Base-by-base conservation (phyloP, 2,797 vertebrate species). In the Caiman crocodilus region DNA sequence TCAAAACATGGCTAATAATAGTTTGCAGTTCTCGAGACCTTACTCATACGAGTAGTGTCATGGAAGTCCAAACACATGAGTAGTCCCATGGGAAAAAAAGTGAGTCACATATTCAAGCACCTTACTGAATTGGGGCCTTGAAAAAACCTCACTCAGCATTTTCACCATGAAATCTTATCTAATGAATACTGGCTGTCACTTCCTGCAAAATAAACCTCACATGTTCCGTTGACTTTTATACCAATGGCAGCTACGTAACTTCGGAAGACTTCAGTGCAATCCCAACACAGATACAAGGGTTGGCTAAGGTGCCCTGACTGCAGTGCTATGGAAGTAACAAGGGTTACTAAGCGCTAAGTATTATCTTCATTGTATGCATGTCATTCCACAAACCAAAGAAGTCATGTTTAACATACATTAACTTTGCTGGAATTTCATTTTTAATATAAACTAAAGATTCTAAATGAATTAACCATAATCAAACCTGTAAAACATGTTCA, bases 1-100 rank as follows among this genome's bases (percentile, higher is more conserved):
- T 4, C 18, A 64, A 50, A 23, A 50, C 4, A 32, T 0, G 0
- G 0, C 4, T 2, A 5, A 0, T 1, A 87, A 42, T 55, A 69
- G 57, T 5, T 28, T 74, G 16, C 30, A 35, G 71, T 14, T 81
- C 84, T 15, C 18, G 64, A 82, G 79, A n/a, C 6, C 65, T 7
- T 3, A 1, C 55, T 23, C 23, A 35, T 0, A 71, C 23, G 30
- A 59, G 28, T 35, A 35, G 3, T 1, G 17, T 14, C 35, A 50
- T 57, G 23, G 4, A 7, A 63, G 30, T 5, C 25, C 61, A 50
- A 50, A 50, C 23, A 50, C 0, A 65, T 26, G 35, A 59, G 28
- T 35, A 50, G 3, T 1, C 17, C 13, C 35, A 50, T 57, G 23
- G 4, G 64, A 26, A 2, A 26, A 2, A 9, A 5, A 76, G 20